These are phyloP conservation scores for Mycteria americana DNA, from an alignment of 2,797 vertebrate species.

Conservation along the genomic window DNA sequence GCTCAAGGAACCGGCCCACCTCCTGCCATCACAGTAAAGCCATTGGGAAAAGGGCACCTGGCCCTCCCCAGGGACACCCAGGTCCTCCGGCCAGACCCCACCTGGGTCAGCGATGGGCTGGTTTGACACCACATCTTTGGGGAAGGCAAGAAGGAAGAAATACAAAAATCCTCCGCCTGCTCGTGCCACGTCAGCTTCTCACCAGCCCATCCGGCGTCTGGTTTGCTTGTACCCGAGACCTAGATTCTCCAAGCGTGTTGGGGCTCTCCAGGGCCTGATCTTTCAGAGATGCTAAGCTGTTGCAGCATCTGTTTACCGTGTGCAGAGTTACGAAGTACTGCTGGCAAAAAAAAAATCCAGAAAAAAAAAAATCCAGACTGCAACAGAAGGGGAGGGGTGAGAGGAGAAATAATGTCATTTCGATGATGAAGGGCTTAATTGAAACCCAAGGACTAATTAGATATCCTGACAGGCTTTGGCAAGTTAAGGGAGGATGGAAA, in stretches of 20 bases:
- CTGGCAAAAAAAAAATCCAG: background rate
- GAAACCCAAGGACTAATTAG: background rate
- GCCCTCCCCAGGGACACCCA: background rate
- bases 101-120: background rate
- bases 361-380: background rate
- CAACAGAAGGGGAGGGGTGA: background rate
- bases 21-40: background rate
- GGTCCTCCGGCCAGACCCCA: background rate
- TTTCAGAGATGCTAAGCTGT: background rate
- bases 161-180: background rate
- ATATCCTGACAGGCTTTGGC: background rate
- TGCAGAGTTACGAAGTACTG: background rate
- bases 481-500: background rate
- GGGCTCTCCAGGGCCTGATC: background rate
- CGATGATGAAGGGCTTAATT: background rate
- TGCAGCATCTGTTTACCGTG: background rate
- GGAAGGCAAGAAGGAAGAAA: background rate
- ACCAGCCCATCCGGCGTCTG: conserved; percentile 4
- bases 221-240: background rate
- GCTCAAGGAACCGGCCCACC: background rate
- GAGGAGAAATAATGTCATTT: background rate
- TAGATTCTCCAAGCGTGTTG: background rate
- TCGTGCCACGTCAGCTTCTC: background rate
- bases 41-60: background rate
- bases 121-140: background rate